Base-by-base conservation (phyloP, 2,113 vertebrate species). In the Corynorhinus townsendii region DNA sequence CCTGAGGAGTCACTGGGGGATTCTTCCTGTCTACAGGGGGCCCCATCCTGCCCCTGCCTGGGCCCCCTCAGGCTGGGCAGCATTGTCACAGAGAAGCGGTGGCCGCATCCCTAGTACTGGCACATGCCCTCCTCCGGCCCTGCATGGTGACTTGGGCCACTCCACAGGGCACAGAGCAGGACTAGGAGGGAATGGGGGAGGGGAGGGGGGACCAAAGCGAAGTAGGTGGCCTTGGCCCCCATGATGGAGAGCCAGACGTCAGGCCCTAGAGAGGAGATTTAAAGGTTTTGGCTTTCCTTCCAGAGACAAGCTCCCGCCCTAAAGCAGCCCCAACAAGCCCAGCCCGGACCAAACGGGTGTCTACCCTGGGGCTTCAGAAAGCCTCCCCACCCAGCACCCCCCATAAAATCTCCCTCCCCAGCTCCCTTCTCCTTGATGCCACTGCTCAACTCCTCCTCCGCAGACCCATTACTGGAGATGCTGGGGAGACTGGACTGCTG, bases 381-480 rank as follows among this genome's bases (percentile, higher is more conserved):
- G 17, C 2, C 33, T 24, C 12, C 7, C 26, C 8, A 2, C 40
- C 14, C n/a, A n/a, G n/a, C n/a, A n/a, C n/a, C 15, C 3, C 8
- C 24, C 52, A 33, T 4, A 4, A 88, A 68, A 82, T 8, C 8
- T 26, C 82, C 49, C 47, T 20, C 45, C 66, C 52, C 54, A 49
- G 11, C 3, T 43, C 47, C 72, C 69, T 71, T 85, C 43, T 66
- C 69, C 62, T 30, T 54, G 24, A 17, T 35, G 59, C 17, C 76
- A 52, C 30, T 56, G 62, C 12, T 79, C n/a, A 84, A 11, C 30
- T 14, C 54, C 68, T 83, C 64, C 71, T 81, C 66, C n/a, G 68
- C 90, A 72, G 59, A 88, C 40, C 56, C 66, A 38, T 66, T 47
- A n/a, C 68, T 26, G 28, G 64, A 92, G 73, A 86, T 72, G 86